Evolutionary conservation across 64 coral and sea anemone species (phyloP).

Genomic region (Acropora tenuis): DNA sequence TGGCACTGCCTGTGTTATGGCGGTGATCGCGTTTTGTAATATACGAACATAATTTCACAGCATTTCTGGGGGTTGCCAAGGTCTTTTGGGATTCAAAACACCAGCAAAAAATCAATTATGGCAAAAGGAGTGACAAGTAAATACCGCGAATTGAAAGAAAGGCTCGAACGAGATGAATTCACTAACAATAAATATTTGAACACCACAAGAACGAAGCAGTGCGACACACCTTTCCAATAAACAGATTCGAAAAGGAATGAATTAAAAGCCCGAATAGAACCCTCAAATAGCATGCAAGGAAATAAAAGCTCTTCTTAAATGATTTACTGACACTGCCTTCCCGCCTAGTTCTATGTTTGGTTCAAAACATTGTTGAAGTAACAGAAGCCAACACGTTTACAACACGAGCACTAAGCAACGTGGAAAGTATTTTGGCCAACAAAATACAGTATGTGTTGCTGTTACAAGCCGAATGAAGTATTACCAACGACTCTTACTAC

Average conservation of each 20-base stretch:
- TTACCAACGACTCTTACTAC: background rate
- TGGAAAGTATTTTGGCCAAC: background rate
- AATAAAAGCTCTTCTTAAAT: background rate
- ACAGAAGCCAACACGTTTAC: background rate
- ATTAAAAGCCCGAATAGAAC: background rate
- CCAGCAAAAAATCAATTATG: background rate
- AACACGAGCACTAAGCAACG: background rate
- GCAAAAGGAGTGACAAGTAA: background rate
- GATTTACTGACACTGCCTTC: background rate
- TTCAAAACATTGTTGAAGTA: background rate
- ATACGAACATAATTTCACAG: background rate
- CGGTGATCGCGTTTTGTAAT: background rate
- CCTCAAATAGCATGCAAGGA: background rate
- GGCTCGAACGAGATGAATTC: slow-evolving; percentile 11
- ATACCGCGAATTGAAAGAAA: slow-evolving; percentile 18
- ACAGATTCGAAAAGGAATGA: slow-evolving; percentile 1
- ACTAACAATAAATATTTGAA: slow-evolving; percentile 53
- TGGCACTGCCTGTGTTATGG: slow-evolving; percentile 12
- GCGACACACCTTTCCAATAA: slow-evolving; percentile 17
- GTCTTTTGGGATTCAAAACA: background rate
- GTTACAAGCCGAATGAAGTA: background rate
- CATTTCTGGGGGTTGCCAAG: background rate
- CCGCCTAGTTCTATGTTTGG: background rate
- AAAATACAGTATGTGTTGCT: background rate
- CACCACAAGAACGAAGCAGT: background rate